Conservation (phyloP, 2,797 vertebrate species). For the Chaenodraco wilsoni region DNA sequence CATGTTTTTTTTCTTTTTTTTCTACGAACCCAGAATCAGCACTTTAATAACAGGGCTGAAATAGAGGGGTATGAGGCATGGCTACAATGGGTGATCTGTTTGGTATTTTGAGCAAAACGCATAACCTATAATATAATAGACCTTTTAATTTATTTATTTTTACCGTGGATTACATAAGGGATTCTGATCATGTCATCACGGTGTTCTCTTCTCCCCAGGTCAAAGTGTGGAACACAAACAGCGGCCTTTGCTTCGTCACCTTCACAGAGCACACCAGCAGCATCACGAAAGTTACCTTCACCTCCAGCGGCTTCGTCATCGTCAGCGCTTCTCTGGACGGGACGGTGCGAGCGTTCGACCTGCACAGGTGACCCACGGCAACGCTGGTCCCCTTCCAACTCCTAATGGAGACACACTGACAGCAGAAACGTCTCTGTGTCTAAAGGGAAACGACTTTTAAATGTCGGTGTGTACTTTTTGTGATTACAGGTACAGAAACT, state of each 20-base stretch:
- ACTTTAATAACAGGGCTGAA: too few relatives aligned
- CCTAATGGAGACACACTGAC: background rate
- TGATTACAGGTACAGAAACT: constrained; percentile 94
- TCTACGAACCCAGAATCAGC: too few relatives aligned
- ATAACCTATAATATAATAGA: too few relatives aligned
- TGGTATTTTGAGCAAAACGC: too few relatives aligned
- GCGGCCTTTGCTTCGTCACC: constrained; percentile 95
- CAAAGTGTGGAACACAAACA: constrained; percentile 96
- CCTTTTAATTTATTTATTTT: too few relatives aligned
- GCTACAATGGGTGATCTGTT: too few relatives aligned
- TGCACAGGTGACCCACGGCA: constrained; percentile 88
- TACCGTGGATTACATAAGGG: too few relatives aligned
- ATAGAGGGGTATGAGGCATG: too few relatives aligned
- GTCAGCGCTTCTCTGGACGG: constrained; percentile 95
- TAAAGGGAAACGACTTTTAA: background rate
- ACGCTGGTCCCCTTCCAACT: background rate
- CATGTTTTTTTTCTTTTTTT: too few relatives aligned
- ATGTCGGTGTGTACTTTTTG: background rate
- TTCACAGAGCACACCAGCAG: constrained; percentile 95
- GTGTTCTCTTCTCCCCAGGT: constrained; percentile 80
- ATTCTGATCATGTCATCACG: too few relatives aligned
- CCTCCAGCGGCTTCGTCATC: constrained; percentile 89
- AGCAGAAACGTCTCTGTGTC: background rate
- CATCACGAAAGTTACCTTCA: constrained; percentile 90
- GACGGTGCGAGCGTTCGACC: constrained; percentile 93